Evolutionary conservation across 2,888 invertebrate genomes (phyloP).

Genomic region (Nasonovia ribisnigri): DNA sequence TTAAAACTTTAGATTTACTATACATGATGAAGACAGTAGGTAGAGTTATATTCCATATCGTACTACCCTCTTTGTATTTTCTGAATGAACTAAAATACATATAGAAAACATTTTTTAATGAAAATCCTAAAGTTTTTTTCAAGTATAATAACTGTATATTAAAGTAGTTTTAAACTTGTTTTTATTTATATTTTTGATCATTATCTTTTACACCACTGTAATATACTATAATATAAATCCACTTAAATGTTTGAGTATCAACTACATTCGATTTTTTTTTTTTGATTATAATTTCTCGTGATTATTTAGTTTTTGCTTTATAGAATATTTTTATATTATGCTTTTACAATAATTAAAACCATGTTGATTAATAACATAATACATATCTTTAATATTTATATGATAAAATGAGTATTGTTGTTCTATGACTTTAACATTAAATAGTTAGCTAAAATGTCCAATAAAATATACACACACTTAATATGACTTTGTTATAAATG

Average conservation of each 20-base stretch:
- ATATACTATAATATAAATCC: background rate
- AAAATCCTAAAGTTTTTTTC: constrained; percentile 3
- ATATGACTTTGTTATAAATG: background rate
- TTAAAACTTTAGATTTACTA: background rate
- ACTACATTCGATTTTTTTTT: background rate
- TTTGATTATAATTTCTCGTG: background rate
- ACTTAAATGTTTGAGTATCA: constrained; percentile 16
- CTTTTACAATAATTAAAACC: background rate
- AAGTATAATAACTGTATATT: background rate
- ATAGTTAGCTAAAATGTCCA: background rate
- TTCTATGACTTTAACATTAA: background rate
- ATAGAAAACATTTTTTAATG: constrained; percentile 13
- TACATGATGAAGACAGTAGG: background rate
- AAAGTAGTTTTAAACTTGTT: constrained; percentile 21
- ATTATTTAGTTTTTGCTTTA: background rate
- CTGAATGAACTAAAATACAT: constrained; percentile 7
- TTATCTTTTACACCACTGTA: background rate
- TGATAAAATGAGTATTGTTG: background rate
- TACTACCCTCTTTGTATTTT: background rate
- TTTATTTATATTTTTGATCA: constrained; percentile 21
- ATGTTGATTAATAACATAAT: background rate
- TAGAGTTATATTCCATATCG: background rate
- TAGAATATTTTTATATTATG: background rate
- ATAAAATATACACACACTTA: background rate
- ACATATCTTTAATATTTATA: background rate